Conservation (phyloP, 2,113 vertebrate species). For the Thermophis baileyi region DNA sequence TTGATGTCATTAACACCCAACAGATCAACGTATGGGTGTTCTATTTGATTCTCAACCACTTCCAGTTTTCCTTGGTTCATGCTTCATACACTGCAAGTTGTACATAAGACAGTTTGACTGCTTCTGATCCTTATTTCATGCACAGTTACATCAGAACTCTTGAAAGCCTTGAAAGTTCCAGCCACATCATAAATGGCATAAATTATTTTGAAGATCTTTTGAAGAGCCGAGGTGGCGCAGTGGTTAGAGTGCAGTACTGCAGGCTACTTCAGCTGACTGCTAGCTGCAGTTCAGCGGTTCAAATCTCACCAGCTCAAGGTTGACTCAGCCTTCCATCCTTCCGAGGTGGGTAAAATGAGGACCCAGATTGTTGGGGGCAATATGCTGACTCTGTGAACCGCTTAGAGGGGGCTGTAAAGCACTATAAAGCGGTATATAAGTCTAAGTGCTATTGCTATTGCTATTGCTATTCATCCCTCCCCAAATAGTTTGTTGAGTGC, state of each 20-base stretch:
- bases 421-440: too few species aligned
- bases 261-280: too few species aligned
- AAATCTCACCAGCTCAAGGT: too few species aligned
- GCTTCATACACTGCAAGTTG: not conserved
- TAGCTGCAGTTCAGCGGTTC: too few species aligned
- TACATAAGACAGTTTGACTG: not conserved
- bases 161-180: not conserved
- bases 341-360: too few species aligned
- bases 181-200: not conserved
- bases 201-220: not conserved
- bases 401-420: too few species aligned
- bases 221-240: too few species aligned
- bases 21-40: not conserved
- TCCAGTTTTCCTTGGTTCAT: not conserved
- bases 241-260: too few species aligned
- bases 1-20: not conserved
- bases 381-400: too few species aligned
- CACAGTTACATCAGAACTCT: not conserved
- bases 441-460: too few species aligned
- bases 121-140: not conserved
- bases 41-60: not conserved
- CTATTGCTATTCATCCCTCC: not conserved
- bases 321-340: too few species aligned
- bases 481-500: not conserved
- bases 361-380: too few species aligned